These are phyloP conservation scores for Ciona savignyi DNA, from an alignment of 23 tunicate species.

Conservation along the genomic window DNA sequence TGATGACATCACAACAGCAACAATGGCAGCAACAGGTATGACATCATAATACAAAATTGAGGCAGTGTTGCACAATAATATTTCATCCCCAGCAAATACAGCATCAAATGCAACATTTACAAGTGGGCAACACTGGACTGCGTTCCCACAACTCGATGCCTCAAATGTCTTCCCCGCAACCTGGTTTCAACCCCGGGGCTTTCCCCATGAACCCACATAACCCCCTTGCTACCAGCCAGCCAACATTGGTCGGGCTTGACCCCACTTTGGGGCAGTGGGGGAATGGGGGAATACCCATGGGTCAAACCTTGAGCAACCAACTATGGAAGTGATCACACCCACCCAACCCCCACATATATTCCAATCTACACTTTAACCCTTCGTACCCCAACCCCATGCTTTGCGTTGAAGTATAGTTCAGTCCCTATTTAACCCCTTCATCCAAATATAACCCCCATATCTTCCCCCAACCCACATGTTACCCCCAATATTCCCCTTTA, in stretches of 20 bases:
- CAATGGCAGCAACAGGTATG: conserved; percentile 12
- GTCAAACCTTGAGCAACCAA: conserved; percentile 44
- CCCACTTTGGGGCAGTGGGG: conserved; percentile 25
- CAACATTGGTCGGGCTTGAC: conserved; percentile 32
- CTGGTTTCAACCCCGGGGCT: conserved; percentile 1
- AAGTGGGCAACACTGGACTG: conserved; percentile 26
- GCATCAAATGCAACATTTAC: conserved; percentile 49
- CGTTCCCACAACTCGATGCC: conserved; percentile 54
- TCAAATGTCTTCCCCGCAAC: conserved; percentile 17
- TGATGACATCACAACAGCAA: conserved; percentile 3
- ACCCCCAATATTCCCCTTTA: background rate
- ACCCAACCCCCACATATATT: background rate
- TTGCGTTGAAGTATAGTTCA: too few relatives aligned
- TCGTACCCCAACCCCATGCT: too few relatives aligned
- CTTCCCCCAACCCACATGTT: too few relatives aligned
- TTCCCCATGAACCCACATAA: conserved; percentile 14
- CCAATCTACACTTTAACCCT: too few relatives aligned
- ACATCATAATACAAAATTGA: background rate
- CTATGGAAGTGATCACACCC: conserved; percentile 27
- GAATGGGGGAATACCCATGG: conserved; percentile 3
- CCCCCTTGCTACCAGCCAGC: conserved; percentile 33
- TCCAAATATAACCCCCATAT: too few relatives aligned
- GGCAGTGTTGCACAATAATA: background rate
- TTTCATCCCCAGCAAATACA: conserved; percentile 29
- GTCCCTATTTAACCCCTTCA: too few relatives aligned